phyloP scores from a whole-genome alignment of 2,888 invertebrate species.

The Busseola fusca region DNA sequence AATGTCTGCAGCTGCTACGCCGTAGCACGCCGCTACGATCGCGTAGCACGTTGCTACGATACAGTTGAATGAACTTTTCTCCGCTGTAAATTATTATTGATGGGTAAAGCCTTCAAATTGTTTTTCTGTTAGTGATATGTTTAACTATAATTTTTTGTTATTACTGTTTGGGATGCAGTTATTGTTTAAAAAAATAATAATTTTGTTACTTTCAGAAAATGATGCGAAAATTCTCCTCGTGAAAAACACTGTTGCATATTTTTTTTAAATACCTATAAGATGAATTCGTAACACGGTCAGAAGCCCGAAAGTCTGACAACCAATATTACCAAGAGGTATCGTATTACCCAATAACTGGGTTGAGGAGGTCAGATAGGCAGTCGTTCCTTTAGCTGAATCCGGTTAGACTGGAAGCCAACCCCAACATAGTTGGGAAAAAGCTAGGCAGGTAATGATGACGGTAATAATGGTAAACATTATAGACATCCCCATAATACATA shows the following conservation, averaged over 20 bases:
- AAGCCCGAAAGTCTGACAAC: no score
- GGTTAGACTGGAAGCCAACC: no score
- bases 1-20: constrained; percentile 73
- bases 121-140: constrained; percentile 22
- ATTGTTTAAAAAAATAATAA: no score
- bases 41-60: constrained; percentile 70
- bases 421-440: no score
- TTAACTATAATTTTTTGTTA: constrained; percentile 14
- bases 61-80: constrained; percentile 68
- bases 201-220: neutral
- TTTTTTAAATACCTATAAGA: neutral
- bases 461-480: no score
- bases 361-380: no score
- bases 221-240: neutral
- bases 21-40: constrained; percentile 57
- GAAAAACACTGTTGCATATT: neutral
- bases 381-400: no score
- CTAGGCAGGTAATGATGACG: no score
- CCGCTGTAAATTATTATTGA: constrained; percentile 59
- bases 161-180: neutral
- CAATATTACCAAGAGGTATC: no score
- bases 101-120: constrained; percentile 25
- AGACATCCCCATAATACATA: no score
- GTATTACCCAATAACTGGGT: no score
- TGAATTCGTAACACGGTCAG: neutral